Percentiles rank a stretch among this genome's conserved stretches.
Evolutionary conservation across 2,113 vertebrate species (phyloP).

Genomic region (Odocoileus virginianus): DNA sequence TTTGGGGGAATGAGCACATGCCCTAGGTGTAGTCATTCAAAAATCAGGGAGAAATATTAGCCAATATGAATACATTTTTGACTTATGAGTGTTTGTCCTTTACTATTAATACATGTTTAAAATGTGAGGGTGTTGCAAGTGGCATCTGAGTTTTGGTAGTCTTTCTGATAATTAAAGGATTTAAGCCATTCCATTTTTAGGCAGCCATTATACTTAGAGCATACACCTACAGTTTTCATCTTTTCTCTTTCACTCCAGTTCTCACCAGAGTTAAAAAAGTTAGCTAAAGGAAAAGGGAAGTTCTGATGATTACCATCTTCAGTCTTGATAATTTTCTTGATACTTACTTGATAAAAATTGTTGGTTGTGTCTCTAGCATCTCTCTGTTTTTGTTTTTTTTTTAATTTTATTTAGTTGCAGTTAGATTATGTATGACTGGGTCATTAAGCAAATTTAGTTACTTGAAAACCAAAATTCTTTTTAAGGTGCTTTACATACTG

Average conservation of each 20-base stretch:
- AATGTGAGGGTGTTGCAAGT: background rate
- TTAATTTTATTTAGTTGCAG: slow-evolving; percentile 16
- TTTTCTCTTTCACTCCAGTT: background rate
- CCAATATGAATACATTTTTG: background rate
- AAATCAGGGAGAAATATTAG: background rate
- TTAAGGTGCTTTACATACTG: background rate
- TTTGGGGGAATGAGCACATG: background rate
- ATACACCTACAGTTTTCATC: background rate
- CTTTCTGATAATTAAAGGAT: background rate
- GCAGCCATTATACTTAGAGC: background rate
- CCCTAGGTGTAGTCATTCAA: fast-evolving
- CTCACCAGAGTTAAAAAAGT: background rate
- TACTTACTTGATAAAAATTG: background rate
- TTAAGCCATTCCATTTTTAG: background rate
- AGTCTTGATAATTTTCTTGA: background rate
- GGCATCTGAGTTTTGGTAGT: background rate
- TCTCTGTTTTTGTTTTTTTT: background rate
- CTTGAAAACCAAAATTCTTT: background rate
- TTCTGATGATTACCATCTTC: background rate
- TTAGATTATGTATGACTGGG: background rate
- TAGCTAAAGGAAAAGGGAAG: background rate
- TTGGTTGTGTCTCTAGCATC: background rate
- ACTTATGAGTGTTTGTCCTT: background rate
- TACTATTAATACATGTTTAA: background rate
- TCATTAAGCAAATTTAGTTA: background rate